Evolutionary conservation across 2,888 invertebrate genomes (phyloP).

Genomic region (Odontocolon sp.): DNA sequence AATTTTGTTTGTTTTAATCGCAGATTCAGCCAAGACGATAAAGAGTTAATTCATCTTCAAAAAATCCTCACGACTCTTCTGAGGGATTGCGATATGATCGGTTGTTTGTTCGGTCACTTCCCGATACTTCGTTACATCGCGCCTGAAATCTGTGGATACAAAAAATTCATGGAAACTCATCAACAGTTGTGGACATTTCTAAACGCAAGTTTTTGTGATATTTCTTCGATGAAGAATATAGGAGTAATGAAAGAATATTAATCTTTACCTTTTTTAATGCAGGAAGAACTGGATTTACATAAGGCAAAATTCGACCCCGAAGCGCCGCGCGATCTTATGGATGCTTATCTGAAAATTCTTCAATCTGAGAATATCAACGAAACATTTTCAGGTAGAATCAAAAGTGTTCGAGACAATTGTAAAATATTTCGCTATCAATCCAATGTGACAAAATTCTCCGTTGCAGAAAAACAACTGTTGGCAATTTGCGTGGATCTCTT

Average conservation of each 20-base stretch:
- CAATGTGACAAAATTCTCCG: too few relatives aligned
- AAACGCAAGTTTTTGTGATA: constrained; percentile 80
- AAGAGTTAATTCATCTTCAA: constrained; percentile 86
- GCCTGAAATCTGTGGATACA: constrained; percentile 90
- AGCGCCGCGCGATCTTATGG: constrained; percentile 90
- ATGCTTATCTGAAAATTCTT: constrained; percentile 88
- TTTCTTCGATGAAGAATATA: constrained; percentile 29
- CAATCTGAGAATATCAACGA: constrained; percentile 83
- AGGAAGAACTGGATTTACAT: constrained; percentile 87
- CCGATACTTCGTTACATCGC: constrained; percentile 87
- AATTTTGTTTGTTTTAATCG: constrained; percentile 64
- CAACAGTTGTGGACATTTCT: constrained; percentile 88
- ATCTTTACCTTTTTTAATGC: constrained; percentile 33
- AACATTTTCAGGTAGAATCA: constrained; percentile 79
- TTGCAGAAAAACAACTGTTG: constrained; percentile 88
- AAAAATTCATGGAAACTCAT: constrained; percentile 87
- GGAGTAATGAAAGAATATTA: not conserved
- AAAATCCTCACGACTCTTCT: constrained; percentile 87
- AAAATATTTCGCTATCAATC: too few relatives aligned
- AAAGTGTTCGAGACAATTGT: too few relatives aligned
- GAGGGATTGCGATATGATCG: constrained; percentile 90
- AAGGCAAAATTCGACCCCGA: constrained; percentile 85
- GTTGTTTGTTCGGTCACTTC: constrained; percentile 90
- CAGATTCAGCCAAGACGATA: constrained; percentile 87
- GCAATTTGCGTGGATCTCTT: constrained; percentile 93